phyloP scores from a whole-genome alignment of 2,797 vertebrate species.

The Phrynocephalus forsythii region DNA sequence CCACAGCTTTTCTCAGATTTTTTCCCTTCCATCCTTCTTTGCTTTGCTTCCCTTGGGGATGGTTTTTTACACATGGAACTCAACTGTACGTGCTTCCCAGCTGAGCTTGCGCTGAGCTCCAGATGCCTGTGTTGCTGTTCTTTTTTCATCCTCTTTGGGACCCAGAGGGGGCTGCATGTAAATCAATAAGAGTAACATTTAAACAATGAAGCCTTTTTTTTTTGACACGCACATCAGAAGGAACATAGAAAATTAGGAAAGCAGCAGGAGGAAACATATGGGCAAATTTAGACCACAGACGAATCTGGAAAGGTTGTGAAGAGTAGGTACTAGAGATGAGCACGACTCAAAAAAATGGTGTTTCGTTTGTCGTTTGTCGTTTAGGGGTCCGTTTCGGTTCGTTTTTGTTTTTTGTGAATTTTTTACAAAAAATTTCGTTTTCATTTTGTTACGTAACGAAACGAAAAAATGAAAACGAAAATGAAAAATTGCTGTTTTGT shows the following conservation, averaged over 20 bases:
- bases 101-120: background rate
- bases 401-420: too few relatives aligned
- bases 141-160: background rate
- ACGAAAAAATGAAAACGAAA: too few relatives aligned
- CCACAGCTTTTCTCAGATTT: background rate
- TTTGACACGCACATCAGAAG: background rate
- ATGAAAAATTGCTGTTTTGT: too few relatives aligned
- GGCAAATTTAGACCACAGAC: background rate
- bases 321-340: too few relatives aligned
- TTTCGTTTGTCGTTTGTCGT: too few relatives aligned
- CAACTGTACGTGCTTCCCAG: background rate
- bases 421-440: too few relatives aligned
- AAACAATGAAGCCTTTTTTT: background rate
- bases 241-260: background rate
- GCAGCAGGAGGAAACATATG: background rate
- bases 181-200: background rate
- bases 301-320: background rate
- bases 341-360: too few relatives aligned
- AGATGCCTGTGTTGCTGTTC: background rate
- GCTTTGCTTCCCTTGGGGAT: fast-evolving
- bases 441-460: too few relatives aligned
- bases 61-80: background rate
- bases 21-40: background rate
- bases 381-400: too few relatives aligned
- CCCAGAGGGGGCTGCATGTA: background rate